phyloP scores from a whole-genome alignment of 2,797 vertebrate species.

The Loris lydekkerianus region DNA sequence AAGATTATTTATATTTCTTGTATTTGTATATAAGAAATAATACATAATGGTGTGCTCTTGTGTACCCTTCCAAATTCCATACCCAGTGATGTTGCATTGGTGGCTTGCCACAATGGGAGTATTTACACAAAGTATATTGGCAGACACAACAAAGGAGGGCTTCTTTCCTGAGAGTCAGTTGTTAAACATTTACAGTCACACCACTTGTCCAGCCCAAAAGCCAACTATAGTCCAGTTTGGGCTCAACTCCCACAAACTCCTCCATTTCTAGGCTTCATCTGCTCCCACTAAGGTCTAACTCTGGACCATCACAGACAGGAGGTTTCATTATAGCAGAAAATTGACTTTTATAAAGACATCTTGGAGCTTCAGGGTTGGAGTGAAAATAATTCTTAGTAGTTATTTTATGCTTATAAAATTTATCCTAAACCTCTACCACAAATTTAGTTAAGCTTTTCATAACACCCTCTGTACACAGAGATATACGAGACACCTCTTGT shows the following conservation, averaged over 20 bases:
- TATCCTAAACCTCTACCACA: not conserved
- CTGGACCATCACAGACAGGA: not conserved
- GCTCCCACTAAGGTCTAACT: not conserved
- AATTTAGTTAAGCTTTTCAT: conserved; percentile 10
- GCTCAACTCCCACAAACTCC: not conserved
- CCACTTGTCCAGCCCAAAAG: not conserved
- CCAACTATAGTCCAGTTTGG: not conserved
- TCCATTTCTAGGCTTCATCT: not conserved
- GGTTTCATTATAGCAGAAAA: conserved; percentile 28
- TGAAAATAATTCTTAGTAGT: conserved; percentile 25
- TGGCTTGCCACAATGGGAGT: not conserved
- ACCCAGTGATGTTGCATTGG: not conserved
- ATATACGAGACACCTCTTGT: not conserved
- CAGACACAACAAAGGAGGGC: not conserved
- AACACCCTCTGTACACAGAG: not conserved
- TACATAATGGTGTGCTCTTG: not conserved
- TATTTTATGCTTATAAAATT: not conserved
- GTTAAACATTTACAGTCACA: not conserved
- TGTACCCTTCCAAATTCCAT: not conserved
- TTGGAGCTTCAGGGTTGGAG: not conserved
- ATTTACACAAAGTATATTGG: not conserved
- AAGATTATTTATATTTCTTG: not conserved
- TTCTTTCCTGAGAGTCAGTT: not conserved
- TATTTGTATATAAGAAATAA: not conserved
- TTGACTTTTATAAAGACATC: not conserved